phyloP scores from a whole-genome alignment of 2,113 vertebrate genomes.

The Anseranas semipalmata region DNA sequence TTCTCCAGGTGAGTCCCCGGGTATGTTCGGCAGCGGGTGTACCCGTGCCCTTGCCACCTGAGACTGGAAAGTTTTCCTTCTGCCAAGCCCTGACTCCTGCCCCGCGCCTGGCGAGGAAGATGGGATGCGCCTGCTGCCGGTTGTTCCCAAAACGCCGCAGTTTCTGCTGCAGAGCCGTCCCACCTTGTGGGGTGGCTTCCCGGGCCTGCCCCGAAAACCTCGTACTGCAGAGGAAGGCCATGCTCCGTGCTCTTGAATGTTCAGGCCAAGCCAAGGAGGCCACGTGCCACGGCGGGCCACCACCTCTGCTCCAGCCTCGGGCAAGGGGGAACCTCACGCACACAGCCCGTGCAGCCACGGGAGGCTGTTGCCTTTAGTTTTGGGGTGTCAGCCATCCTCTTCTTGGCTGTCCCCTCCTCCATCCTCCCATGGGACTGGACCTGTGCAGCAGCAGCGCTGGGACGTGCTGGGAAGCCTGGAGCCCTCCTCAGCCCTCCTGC shows the following conservation, averaged over 20 bases:
- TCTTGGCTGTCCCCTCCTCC: background rate
- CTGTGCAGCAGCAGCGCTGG: background rate
- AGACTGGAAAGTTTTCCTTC: background rate
- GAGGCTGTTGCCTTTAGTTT: background rate
- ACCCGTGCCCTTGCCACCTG: background rate
- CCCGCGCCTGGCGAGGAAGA: background rate
- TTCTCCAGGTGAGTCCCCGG: slow-evolving; percentile 45
- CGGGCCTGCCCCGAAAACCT: rapidly evolving
- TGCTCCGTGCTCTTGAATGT: background rate
- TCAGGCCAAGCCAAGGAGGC: background rate
- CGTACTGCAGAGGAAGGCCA: rapidly evolving
- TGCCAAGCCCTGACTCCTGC: background rate
- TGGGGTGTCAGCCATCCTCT: background rate
- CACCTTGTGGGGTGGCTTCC: background rate
- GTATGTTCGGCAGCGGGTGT: background rate
- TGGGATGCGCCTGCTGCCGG: rapidly evolving
- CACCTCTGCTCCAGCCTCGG: background rate
- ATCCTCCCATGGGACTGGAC: background rate
- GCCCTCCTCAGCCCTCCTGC: background rate
- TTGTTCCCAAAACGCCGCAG: background rate
- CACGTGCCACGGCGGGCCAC: rapidly evolving
- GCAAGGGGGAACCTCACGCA: background rate
- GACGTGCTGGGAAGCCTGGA: background rate
- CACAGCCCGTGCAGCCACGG: rapidly evolving
- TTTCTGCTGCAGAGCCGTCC: background rate